phyloP scores from a whole-genome alignment of 2,113 vertebrate genomes.

The Chionomys nivalis region DNA sequence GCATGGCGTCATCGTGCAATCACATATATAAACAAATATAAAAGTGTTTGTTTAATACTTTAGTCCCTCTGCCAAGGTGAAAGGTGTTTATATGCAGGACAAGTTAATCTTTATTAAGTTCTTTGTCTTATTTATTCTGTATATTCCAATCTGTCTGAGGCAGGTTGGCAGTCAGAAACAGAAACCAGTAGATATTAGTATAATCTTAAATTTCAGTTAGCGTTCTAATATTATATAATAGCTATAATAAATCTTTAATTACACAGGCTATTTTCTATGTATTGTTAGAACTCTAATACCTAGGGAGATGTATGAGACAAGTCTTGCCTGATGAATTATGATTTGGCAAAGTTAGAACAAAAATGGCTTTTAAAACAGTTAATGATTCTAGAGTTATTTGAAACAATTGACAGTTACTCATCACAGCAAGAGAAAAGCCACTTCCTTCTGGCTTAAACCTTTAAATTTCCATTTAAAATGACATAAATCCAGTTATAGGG shows the following conservation, averaged over 20 bases:
- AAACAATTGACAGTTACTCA: conserved; percentile 21
- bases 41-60: neutral
- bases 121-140: conserved; percentile 20
- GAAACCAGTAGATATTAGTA: conserved; percentile 13
- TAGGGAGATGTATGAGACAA: conserved; percentile 24
- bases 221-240: neutral
- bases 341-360: conserved; percentile 39
- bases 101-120: neutral
- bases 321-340: neutral
- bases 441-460: conserved; percentile 23
- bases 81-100: neutral
- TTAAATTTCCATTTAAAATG: neutral
- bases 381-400: neutral
- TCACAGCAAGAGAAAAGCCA: neutral
- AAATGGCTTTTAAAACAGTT: neutral
- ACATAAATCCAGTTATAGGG: neutral
- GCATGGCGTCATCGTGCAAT: neutral
- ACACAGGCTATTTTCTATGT: neutral
- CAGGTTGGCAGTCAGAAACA: conserved; percentile 35
- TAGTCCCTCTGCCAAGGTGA: conserved; percentile 2
- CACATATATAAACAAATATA: neutral
- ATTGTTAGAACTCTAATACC: conserved; percentile 20
- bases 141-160: neutral
- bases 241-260: neutral
- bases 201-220: conserved; percentile 47